These are phyloP conservation scores for Drosophila siamana DNA, from an alignment of 2,888 invertebrate genomes.

Conservation along the genomic window DNA sequence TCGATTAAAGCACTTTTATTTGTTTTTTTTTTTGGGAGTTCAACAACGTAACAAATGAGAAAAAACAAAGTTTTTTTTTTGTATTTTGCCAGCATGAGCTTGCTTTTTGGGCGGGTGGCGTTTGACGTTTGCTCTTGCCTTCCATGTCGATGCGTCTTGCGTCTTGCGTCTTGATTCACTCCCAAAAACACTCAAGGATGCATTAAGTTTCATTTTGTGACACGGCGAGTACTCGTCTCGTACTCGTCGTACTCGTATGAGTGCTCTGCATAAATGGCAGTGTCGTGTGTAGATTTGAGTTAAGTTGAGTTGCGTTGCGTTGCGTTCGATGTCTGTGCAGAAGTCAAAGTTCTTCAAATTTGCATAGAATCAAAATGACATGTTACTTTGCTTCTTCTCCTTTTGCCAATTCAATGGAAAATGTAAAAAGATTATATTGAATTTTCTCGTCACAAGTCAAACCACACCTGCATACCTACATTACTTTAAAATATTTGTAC, in stretches of 20 bases:
- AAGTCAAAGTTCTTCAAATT: constrained; percentile 56
- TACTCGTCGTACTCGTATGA: neutral
- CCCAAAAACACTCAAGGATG: constrained; percentile 53
- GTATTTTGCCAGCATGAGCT: constrained; percentile 23
- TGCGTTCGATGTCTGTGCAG: constrained; percentile 26
- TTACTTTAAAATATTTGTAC: neutral
- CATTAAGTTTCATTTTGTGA: constrained; percentile 60
- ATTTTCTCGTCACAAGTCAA: constrained; percentile 25
- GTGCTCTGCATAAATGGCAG: constrained; percentile 48
- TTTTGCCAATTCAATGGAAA: constrained; percentile 18
- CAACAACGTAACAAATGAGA: constrained; percentile 17
- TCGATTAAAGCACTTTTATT: constrained; percentile 16
- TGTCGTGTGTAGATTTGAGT: constrained; percentile 11
- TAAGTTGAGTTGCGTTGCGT: no score
- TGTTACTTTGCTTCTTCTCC: constrained; percentile 23
- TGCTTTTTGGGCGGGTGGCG: neutral
- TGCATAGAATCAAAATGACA: constrained; percentile 51
- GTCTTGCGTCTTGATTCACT: constrained; percentile 31
- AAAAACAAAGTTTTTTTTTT: constrained; percentile 20
- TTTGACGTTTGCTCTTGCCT: constrained; percentile 15
- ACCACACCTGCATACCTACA: constrained; percentile 2
- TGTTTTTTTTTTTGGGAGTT: constrained; percentile 21
- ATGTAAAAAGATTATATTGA: constrained; percentile 42
- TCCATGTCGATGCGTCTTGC: constrained; percentile 29
- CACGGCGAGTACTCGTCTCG: constrained; percentile 31